A percentile compares a stretch with the other conserved stretches of the same genome.
phyloP scores from a whole-genome alignment of 2,113 vertebrate species.

The Cariama cristata region DNA sequence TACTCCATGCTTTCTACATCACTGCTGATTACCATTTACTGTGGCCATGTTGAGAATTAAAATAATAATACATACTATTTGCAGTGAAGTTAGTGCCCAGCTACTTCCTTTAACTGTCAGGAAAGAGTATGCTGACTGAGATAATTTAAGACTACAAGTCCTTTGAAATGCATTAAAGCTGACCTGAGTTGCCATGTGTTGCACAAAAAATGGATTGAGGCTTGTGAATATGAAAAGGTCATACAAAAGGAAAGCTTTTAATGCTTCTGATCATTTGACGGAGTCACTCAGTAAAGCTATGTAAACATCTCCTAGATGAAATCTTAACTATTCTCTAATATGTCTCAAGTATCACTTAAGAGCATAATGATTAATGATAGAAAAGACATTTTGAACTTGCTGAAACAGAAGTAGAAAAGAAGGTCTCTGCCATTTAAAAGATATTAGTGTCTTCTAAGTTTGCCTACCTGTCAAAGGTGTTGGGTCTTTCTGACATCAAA shows the following conservation, averaged over 20 bases:
- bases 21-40: neutral
- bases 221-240: neutral
- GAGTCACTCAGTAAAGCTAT: neutral
- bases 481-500: neutral
- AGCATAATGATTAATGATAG: neutral
- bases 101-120: conserved; percentile 20
- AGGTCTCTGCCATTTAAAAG: neutral
- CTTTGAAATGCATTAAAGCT: conserved; percentile 34
- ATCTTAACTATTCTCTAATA: neutral
- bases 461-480: neutral
- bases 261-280: neutral
- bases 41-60: neutral
- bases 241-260: conserved; percentile 17
- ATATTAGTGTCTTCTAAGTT: neutral
- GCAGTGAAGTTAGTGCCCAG: neutral
- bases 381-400: neutral
- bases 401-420: neutral
- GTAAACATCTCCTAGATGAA: neutral
- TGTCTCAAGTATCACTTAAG: neutral
- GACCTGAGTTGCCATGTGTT: neutral
- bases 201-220: neutral
- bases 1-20: neutral
- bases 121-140: neutral
- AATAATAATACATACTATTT: neutral
- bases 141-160: conserved; percentile 10